A percentile compares a stretch with the other conserved stretches of the same genome.
phyloP scores from a whole-genome alignment of 2,888 invertebrate genomes.

The Tenthredo amoena region DNA sequence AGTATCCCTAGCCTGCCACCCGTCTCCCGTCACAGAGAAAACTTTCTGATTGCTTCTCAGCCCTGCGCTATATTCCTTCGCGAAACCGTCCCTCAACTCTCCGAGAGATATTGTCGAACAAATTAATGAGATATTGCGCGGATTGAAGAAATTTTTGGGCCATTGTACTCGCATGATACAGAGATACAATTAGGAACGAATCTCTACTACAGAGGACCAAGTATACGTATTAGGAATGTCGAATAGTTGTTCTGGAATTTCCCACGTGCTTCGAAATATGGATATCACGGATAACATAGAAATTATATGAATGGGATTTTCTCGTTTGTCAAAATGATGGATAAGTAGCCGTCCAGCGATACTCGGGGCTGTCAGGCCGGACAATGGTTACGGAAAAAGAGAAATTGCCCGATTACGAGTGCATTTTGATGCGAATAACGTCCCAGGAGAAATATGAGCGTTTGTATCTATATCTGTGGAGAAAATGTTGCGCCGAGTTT shows the following conservation, averaged over 20 bases:
- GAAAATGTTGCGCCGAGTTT: not conserved
- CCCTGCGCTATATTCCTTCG: not conserved
- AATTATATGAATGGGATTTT: constrained; percentile 17
- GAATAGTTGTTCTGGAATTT: not conserved
- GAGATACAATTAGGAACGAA: not conserved
- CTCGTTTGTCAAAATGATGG: constrained; percentile 30
- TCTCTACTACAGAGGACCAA: no score
- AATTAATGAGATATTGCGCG: constrained; percentile 19
- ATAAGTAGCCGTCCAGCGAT: constrained; percentile 11
- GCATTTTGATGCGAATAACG: constrained; percentile 28
- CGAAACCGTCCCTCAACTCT: not conserved
- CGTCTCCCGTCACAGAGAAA: constrained; percentile 39
- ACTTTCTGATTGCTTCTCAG: constrained; percentile 46
- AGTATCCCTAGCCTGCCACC: constrained; percentile 22
- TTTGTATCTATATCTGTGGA: not conserved
- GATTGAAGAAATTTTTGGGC: not conserved
- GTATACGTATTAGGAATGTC: not conserved
- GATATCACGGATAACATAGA: not conserved
- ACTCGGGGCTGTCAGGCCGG: constrained; percentile 11
- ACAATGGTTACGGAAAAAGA: constrained; percentile 30
- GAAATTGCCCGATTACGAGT: constrained; percentile 28
- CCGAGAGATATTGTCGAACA: constrained; percentile 33
- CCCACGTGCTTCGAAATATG: not conserved
- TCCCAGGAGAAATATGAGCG: not conserved
- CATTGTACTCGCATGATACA: not conserved